Evolutionary conservation across 2,888 invertebrate genomes (phyloP), one percentile per base, ranked within the genome.

Genomic region (Perithous albicinctus): DNA sequence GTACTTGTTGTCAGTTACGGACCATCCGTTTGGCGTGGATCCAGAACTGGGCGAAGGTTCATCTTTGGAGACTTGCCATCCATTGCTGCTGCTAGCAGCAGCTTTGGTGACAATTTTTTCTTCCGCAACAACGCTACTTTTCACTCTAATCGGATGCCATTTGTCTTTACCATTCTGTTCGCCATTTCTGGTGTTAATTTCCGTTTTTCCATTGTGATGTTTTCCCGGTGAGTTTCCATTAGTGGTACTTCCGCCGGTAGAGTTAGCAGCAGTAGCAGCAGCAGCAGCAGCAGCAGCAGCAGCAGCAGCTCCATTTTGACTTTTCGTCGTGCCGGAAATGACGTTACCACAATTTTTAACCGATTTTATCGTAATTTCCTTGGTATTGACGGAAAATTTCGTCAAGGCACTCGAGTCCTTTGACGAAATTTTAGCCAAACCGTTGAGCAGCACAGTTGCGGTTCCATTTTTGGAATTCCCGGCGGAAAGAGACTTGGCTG

Each of bases 11-110:
- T 92, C 92, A 26, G 90, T 89, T 74, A 91, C 90, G 23, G 89
- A 90, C 93, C 93, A 93, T 63, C 91, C 92, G 82, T 91, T 92
- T 0, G 90, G 87, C 10, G 88, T 86, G 5, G 88, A 78, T n/a
- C 86, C 85, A 1, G 89, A 88, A n/a, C 88, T 87, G 2, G 90
- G 88, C n/a, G 91, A 87, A 15, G 88, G 86, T 23, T 85, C 86
- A 32, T 91, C 90, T 56, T 90, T 89, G 6, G 91, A 91, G 43
- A 90, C 89, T 61, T 90, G 88, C 92, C 92, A 92, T 26, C 89
- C 89, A 73, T 91, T 92, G 12, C 88, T 88, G 73, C 88, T 90
- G 48, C 85, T 88, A 2, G 84, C 86, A 0, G 89, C 85, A n/a
- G 90, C 90, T 82, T 92, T 92, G 0, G 91, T 91, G 15, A 86